Percentiles rank a stretch among this genome's conserved stretches.
Conservation (phyloP, 2,113 vertebrate genomes). For the Scopus umbretta region DNA sequence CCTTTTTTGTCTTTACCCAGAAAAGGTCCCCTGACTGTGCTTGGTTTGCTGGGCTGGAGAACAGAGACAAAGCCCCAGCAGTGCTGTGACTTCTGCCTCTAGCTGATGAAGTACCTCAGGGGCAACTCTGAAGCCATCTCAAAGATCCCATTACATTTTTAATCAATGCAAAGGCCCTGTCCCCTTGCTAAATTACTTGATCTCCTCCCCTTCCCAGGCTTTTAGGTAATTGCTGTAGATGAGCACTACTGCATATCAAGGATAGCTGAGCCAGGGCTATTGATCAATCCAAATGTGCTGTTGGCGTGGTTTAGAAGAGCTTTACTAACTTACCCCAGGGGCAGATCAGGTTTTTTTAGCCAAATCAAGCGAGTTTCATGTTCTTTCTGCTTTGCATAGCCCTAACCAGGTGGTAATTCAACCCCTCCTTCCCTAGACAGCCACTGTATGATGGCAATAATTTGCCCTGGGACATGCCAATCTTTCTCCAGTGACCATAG, state of each 20-base stretch:
- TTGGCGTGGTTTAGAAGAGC: conserved; percentile 35
- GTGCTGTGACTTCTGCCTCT: neutral
- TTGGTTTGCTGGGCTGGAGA: neutral
- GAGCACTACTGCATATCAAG: neutral
- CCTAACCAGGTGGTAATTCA: neutral
- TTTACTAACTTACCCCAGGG: conserved; percentile 15
- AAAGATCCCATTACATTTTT: neutral
- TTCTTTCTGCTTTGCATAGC: neutral
- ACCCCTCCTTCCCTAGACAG: neutral
- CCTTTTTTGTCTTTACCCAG: too few relatives aligned
- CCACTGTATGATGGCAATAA: neutral
- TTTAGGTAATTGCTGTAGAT: conserved; percentile 51
- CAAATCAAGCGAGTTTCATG: neutral
- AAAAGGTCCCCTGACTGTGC: neutral
- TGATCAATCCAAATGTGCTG: conserved; percentile 42
- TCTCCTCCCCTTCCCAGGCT: conserved; percentile 49
- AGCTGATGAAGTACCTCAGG: neutral
- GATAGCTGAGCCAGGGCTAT: conserved; percentile 41
- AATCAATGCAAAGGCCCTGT: conserved; percentile 43
- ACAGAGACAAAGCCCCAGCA: neutral
- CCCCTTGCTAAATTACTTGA: conserved; percentile 20
- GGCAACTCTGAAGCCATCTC: neutral
- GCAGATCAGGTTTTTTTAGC: neutral
- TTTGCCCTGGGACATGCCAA: neutral
- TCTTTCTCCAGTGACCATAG: neutral